Conservation (phyloP, 2,797 vertebrate species). For the Sylvia borin region DNA sequence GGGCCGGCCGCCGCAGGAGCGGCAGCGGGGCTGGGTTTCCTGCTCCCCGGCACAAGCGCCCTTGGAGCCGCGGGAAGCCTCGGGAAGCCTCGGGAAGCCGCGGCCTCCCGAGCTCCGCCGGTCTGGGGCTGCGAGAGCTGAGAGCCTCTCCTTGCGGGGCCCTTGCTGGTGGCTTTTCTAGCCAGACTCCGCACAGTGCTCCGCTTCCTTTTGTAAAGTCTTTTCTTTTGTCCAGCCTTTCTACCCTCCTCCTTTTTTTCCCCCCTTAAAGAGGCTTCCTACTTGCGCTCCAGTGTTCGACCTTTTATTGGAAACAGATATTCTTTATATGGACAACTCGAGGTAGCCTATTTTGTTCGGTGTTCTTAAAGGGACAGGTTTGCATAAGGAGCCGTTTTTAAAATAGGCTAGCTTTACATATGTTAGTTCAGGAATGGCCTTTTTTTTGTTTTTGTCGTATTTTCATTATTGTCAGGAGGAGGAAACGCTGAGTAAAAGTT, state of each 20-base stretch:
- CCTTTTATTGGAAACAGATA: slow-evolving; percentile 24
- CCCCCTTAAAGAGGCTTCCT: not conserved
- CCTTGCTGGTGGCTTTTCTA: not conserved
- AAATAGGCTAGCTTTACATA: not conserved
- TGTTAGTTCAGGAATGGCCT: not conserved
- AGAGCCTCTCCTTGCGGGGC: not conserved
- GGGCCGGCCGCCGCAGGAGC: not conserved
- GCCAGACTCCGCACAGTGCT: not conserved
- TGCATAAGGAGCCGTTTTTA: not conserved
- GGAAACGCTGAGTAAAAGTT: not conserved
- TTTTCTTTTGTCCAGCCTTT: not conserved
- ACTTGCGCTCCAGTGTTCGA: not conserved
- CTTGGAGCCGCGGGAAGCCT: not conserved
- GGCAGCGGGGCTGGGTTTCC: not conserved
- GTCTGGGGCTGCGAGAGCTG: not conserved
- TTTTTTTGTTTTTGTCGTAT: not conserved
- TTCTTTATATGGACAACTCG: not conserved
- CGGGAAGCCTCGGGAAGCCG: not conserved
- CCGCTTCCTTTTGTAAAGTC: not conserved
- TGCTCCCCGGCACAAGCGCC: not conserved
- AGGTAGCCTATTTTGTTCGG: not conserved
- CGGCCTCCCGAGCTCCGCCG: not conserved
- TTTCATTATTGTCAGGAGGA: not conserved
- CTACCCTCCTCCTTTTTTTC: not conserved
- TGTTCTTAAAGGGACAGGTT: slow-evolving; percentile 40